Percentiles rank a stretch among this genome's conserved stretches.
phyloP scores from a whole-genome alignment of 2,888 invertebrate genomes.

The Apotomis turbidana region DNA sequence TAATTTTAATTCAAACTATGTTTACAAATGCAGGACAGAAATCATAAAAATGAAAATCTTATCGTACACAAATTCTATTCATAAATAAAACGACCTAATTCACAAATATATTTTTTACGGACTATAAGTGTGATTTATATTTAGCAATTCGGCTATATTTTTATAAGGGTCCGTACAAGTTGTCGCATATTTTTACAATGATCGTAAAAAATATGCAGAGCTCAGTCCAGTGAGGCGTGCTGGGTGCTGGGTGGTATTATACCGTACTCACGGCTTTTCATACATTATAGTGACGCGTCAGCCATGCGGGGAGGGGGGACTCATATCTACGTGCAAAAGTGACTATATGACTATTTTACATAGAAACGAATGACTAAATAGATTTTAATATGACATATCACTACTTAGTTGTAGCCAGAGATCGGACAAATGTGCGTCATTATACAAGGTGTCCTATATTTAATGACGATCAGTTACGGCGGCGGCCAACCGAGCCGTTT shows the following conservation, averaged over 20 bases:
- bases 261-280: constrained; percentile 23
- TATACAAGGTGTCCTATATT: too few relatives aligned
- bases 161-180: not conserved
- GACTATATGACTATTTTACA: too few relatives aligned
- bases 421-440: too few relatives aligned
- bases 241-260: constrained; percentile 11
- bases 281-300: constrained; percentile 13
- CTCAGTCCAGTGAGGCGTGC: constrained; percentile 4
- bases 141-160: constrained; percentile 4
- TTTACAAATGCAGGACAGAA: not conserved
- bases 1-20: too few relatives aligned
- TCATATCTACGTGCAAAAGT: not conserved
- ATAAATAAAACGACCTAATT: not conserved
- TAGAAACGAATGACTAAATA: too few relatives aligned
- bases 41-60: not conserved
- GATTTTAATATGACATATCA: too few relatives aligned
- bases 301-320: constrained; percentile 3
- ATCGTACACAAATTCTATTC: not conserved
- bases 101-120: constrained; percentile 17
- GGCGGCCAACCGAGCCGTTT: too few relatives aligned
- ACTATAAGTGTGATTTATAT: constrained; percentile 18
- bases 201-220: constrained; percentile 21
- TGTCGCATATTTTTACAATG: constrained; percentile 16
- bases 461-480: too few relatives aligned
- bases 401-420: too few relatives aligned